Base-by-base conservation (phyloP, 2,113 vertebrate genomes). In the Barnardius zonarius region DNA sequence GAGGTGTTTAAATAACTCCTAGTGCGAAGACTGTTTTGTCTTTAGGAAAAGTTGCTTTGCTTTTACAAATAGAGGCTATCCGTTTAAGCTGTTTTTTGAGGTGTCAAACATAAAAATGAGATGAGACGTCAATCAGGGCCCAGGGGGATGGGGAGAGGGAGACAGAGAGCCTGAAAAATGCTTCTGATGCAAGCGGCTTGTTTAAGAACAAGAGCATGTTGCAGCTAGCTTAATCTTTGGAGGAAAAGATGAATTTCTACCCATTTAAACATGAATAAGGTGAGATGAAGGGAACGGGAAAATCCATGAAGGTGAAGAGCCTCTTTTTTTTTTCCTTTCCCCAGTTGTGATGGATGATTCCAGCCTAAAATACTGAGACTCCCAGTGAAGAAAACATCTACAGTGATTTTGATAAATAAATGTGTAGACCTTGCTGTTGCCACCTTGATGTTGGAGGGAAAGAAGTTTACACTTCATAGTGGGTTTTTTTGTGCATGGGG, bases 171-270 rank as follows among this genome's bases (percentile, higher is more conserved):
- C 85, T 95, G 95, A 95, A 95, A 96, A 97, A 95, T 96, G 73
- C 54, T 90, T 91, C 63, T 18, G 6, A n/a, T 2, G 30, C 70
- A 83, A 73, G 59, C 10, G 1, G 74, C 80, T 96, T 93, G 54
- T 86, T 95, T 96, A 93, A 95, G 80, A 68, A 90, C 41, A 35
- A 35, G 57, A 90, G 18, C 0, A 1, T 76, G 55, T 79, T 88
- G 66, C 89, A 86, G 75, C 69, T 35, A 79, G 77, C 83, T 86
- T 74, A 39, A 75, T 96, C 80, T 95, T 96, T n/a, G 79, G 83
- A 86, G 78, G 92, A 95, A 95, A 96, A 97, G 94, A 97, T 94
- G 33, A 95, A 97, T 97, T 97, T 95, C 95, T 88, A 79, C 48
- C 52, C 90, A 84, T 94, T 97, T 93, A 89, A 95, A 93, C 94